Base-by-base conservation (phyloP, 1,140 invertebrate species). In the Araneus ventricosus region DNA sequence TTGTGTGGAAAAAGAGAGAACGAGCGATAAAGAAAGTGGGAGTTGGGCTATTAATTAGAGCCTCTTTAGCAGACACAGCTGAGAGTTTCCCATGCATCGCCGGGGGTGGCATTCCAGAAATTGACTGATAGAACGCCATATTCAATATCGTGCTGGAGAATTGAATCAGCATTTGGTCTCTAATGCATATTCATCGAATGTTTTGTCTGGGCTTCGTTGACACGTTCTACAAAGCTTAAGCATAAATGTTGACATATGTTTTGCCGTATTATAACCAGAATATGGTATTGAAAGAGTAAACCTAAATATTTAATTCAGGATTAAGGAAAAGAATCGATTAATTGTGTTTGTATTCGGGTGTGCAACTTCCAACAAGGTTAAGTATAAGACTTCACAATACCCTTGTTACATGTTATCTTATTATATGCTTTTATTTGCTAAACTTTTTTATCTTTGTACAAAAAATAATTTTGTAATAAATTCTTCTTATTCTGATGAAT, bases 11-110 rank as follows among this genome's bases (percentile, higher is more conserved):
- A 84, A 84, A 75, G 70, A 30, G 30, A 75, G 70, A 37, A 30
- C 17, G 70, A 22, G 30, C 30, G 30, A 52, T 84, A 84, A 84
- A 84, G 80, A 84, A 39, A n/a, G 80, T 39, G 80, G n/a, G 39
- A 45, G 45, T 39, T 84, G 80, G 45, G 45, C 45, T 84, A 84
- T 84, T 84, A 84, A 84, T 84, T 84, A 84, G 80, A 41, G 39
- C 80, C 80, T 84, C 80, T 84, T 84, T 84, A 45, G 39, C 22
- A n/a, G 27, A 84, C 39, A 8, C 80, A 84, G 45, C 80, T 45
- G 39, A 45, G 22, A n/a, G 4, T 39, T 84, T 84, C 80, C 45
- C 80, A 84, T 27, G 39, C 39, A 24, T 41, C n/a, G 22, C 39
- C 17, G 27, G 45, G 80, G 80, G n/a, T n/a, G 80, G 80, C 45